Percentiles rank a stretch among this genome's conserved stretches.
phyloP scores from a whole-genome alignment of 2,797 vertebrate species.

The Pelobates cultripes region DNA sequence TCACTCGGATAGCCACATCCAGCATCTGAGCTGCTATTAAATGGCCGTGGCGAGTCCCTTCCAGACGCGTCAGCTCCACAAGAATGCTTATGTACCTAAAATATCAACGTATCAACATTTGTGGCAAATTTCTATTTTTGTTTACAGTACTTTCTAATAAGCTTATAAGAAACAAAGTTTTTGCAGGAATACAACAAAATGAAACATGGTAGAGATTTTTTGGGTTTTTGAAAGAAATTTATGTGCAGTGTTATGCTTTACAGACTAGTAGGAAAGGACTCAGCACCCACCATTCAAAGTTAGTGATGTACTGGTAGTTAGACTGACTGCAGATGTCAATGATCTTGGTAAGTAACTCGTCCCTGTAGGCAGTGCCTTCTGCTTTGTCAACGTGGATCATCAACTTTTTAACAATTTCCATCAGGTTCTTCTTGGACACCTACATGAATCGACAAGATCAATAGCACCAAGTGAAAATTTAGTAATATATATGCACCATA shows the following conservation, averaged over 20 bases:
- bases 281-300: slow-evolving; percentile 91
- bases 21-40: slow-evolving; percentile 98
- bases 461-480: no score
- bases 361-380: slow-evolving; percentile 94
- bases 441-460: slow-evolving; percentile 54
- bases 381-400: slow-evolving; percentile 99
- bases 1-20: slow-evolving; percentile 94
- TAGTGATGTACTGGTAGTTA: slow-evolving; percentile 98
- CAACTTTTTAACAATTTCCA: slow-evolving; percentile 98
- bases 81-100: slow-evolving; percentile 97
- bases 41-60: slow-evolving; percentile 94
- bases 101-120: not conserved
- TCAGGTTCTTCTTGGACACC: slow-evolving; percentile 98
- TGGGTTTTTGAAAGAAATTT: no score
- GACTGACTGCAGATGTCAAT: slow-evolving; percentile 98
- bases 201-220: no score
- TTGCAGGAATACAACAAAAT: no score
- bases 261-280: not conserved
- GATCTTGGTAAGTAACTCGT: slow-evolving; percentile 97
- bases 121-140: not conserved
- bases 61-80: slow-evolving; percentile 93
- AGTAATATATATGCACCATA: no score
- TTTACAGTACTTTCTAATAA: no score
- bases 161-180: no score
- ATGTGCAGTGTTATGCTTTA: no score